Base-by-base conservation (phyloP, 2,113 vertebrate genomes). In the Echinops telfairi region DNA sequence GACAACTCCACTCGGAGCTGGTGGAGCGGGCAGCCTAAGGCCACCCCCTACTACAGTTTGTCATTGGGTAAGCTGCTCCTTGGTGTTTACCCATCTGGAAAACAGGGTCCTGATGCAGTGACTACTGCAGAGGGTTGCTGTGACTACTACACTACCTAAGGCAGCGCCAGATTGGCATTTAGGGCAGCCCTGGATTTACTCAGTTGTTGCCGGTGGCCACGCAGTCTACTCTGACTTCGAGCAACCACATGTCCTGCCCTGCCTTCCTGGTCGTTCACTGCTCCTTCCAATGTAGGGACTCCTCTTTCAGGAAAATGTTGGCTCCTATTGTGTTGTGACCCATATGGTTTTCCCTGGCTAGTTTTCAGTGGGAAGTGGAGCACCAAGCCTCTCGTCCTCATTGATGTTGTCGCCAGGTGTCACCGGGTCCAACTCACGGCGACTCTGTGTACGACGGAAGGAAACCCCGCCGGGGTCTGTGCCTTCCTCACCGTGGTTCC, bases 1-100 rank as follows among this genome's bases (percentile, higher is more conserved):
- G 36, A 53, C 33, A 17, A 15, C 38, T 33, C 16, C 29, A 2
- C 77, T 70, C 66, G 33, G 29, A 89, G 60, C 40, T 5, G 1
- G 33, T 22, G 31, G 31, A 19, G 43, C 27, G 20, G 0, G 0
- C 36, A 85, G 33, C 27, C 2, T 2, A 17, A 20, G 1, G 23
- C 31, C 22, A 5, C 1, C 2, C 20, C 25, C 36, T 15, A 43
- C 76, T 77, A 80, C 62, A 12, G 8, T 47, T n/a, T 38, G 53
- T 38, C 33, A 25, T 4, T 60, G 86, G 22, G n/a, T 12, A 88
- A 84, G 53, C 47, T 19, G 57, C 14, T 60, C 8, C 33, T 66
- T 27, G 14, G 29, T 22, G 8, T 84, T 76, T 73, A 38, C 75
- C 57, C 75, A 25, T n/a, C 58, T 80, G 79, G 81, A 88, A 92